Evolutionary conservation across 2,888 invertebrate species (phyloP), one percentile per base, ranked within the genome.

Genomic region (Agonopterix alstromeriana): DNA sequence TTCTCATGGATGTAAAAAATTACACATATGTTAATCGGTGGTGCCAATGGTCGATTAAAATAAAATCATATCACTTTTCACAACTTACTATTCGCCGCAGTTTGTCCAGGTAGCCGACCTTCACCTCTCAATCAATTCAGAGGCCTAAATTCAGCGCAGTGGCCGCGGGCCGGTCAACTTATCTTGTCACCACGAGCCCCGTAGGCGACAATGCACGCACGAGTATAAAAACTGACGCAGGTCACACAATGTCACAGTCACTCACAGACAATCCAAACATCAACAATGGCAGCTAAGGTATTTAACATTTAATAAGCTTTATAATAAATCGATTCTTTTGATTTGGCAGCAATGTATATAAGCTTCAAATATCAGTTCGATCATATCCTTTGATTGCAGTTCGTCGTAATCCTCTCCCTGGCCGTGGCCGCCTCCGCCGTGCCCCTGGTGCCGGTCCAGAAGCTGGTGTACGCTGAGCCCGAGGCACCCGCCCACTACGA

Each of bases 201-300:
- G 52, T 57, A 66, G 56, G 61, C 62, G 60, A 65, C 53, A 57
- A 55, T 51, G 49, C 57, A 56, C 56, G 27, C 27, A 5, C 27
- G 27, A 27, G 69, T 84, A 85, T 83, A 85, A 71, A 84, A 77
- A 71, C 67, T 73, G 64, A 57, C 54, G 56, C 67, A 55, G 56
- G 53, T 58, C 60, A 60, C 48, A 54, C 47, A 58, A 57, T 57
- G 61, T 58, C 70, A 80, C 72, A 85, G 76, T 82, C 67, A 55
- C 65, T 53, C 54, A 55, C 58, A 58, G 66, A 73, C 65, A 68
- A 59, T 54, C 67, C 63, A 74, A 27, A 57, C 58, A 73, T 45
- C 60, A 68, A 83, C 76, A 80, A 84, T 84, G 83, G 81, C 75
- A 63, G 77, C 82, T 66, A 83, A 84, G 78, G 83, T 76, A n/a